These are phyloP conservation scores for Hydrophis major DNA, from an alignment of 2,797 vertebrate genomes.

Conservation along the genomic window DNA sequence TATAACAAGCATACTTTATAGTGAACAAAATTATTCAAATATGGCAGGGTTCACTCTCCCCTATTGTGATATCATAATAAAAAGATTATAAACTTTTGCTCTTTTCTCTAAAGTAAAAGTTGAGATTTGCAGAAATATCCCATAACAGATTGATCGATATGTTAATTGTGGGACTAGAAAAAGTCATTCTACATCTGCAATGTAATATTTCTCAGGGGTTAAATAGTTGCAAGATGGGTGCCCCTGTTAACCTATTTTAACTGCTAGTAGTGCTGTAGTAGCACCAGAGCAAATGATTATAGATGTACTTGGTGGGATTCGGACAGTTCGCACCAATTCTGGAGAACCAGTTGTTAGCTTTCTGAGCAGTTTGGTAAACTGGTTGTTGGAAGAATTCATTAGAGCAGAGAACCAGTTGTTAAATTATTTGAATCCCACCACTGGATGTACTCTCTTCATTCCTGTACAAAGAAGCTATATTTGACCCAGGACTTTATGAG, in stretches of 20 bases:
- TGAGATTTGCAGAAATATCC: not conserved
- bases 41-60: not conserved
- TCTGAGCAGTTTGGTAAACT: too few species aligned
- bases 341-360: too few species aligned
- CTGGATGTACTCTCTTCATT: not conserved
- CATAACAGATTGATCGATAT: not conserved
- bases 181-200: not conserved
- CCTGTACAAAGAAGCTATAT: not conserved
- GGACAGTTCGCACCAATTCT: too few species aligned
- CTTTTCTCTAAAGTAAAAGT: not conserved
- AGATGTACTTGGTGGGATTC: not conserved
- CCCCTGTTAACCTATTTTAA: not conserved
- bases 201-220: not conserved
- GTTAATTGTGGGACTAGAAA: not conserved
- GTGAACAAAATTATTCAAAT: not conserved
- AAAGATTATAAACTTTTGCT: not conserved
- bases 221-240: not conserved
- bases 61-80: not conserved
- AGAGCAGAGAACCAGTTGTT: too few species aligned
- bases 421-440: too few species aligned
- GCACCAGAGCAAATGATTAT: not conserved
- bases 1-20: not conserved
- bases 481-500: not conserved
- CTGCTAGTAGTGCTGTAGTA: not conserved
- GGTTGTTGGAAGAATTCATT: too few species aligned